Base-by-base conservation (phyloP, 2,113 vertebrate genomes). In the Uria aalge region DNA sequence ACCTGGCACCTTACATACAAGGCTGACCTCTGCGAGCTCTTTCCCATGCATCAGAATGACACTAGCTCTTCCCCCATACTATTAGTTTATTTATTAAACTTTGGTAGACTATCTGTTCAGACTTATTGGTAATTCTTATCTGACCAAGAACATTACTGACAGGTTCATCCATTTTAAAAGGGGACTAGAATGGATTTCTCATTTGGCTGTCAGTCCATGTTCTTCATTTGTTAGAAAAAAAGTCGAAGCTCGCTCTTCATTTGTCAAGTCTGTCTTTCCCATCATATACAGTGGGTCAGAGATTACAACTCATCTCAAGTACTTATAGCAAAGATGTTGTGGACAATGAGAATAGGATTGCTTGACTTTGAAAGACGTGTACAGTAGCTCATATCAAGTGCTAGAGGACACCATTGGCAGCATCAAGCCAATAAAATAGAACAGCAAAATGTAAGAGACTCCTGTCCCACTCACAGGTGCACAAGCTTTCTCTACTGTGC, bases 131-230 rank as follows among this genome's bases (percentile, higher is more conserved):
- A 94, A 96, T 96, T 96, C 79, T 96, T 92, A 92, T 91, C 79
- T 95, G 88, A 75, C 93, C 95, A 79, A 94, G 87, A 75, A 88
- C 57, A 93, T 96, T 93, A 89, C 93, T 96, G 95, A 89, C 96
- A 97, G 57, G 69, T 87, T 97, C 95, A 96, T 97, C 69, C 93
- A 94, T 96, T 97, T 96, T 93, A 90, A 95, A 91, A 86, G 74
- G 82, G 75, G 64, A 60, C 63, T 75, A 74, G 92, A 97, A 96
- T 89, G 85, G 90, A 90, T 97, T 96, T 97, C 93, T 96, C 85
- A 85, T 97, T 96, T 93, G 90, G 75, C 89, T 96, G 96, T 95
- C 96, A 95, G 68, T 95, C 82, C 5, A 1, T 79, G 87, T 95
- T 96, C 92, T 94, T 95, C 91, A 90, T 96, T 95, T 95, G 92